Evolutionary conservation across 2,888 invertebrate species (phyloP), one percentile per base, ranked within the genome.

Genomic region (Darwinula stevensoni): DNA sequence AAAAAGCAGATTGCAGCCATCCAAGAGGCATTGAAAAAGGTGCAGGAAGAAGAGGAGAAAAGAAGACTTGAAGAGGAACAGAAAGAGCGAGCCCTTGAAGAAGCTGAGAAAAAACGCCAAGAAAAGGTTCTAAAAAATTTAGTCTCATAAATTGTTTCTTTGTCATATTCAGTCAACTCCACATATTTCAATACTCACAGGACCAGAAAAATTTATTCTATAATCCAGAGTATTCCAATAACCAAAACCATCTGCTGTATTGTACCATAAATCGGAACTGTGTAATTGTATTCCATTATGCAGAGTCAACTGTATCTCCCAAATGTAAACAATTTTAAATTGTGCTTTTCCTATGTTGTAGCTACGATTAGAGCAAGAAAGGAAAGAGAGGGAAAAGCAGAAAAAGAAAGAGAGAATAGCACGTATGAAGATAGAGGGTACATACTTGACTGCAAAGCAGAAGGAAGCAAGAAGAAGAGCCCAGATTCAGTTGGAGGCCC

Each of bases 381-480:
- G 63, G 38, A 84, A 74, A 46, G 78, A 76, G 40, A 67, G 64
- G 46, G 80, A 72, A 49, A 91, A 82, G 48, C 70, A 72, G 44
- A 78, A 78, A 46, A 80, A 86, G 53, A 82, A 80, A 46, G 86
- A 86, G 47, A 63, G 75, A 31, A 82, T 78, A 51, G 82, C 82
- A 44, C 62, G 80, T 45, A 58, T 84, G 41, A 91, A 91, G 51
- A 78, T 76, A n/a, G 91, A 91, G 54, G 94, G 94, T 3, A 91
- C 84, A 53, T 58, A 84, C 17, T 53, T 91, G 35, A 86, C 86
- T 2, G 68, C 76, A 1, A 86, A 86, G 50, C 86, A 97, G 48
- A 86, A 80, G 48, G 74, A 74, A 39, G 82, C 82, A 42, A 65
- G 72, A 38, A 73, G 75, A 0, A 61, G 84, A 40, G 80, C 82